Base-by-base conservation (phyloP, 2,797 vertebrate species). In the Mus caroli region DNA sequence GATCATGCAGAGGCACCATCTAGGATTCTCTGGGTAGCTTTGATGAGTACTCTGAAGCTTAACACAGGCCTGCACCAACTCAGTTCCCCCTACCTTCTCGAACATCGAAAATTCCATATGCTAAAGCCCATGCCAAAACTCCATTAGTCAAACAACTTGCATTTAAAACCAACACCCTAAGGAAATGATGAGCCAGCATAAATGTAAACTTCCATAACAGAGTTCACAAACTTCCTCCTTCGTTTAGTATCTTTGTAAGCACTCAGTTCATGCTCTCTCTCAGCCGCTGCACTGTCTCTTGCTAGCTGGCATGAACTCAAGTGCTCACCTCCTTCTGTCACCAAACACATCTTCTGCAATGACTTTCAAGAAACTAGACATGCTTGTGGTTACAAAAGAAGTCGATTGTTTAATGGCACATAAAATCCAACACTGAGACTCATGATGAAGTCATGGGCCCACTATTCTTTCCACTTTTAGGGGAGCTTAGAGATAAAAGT, bases 131-230 rank as follows among this genome's bases (percentile, higher is more conserved):
- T 31, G 31, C 77, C 92, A 96, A 88, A 43, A 62, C 52, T 90
- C 60, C 73, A 90, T 60, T 88, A 86, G 77, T 84, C 73, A 75
- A 69, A 52, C 54, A 95, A 88, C 54, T 83, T 91, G 82, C 34
- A 78, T 67, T 96, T 26, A 78, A 95, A 96, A 95, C 10, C n/a
- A 84, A 87, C 24, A 76, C 75, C 46, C 69, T 88, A 90, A 69
- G 92, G 78, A 82, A 88, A 67, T 85, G 58, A 69, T 9, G 31
- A 94, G 31, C 8, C 58, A 69, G n/a, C 88, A 54, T 85, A 88
- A 88, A 89, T 50, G 43, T 87, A 62, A 86, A 75, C 43, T 71
- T 43, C 56, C 26, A 50, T 13, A 10, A 58, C 85, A 52, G n/a
- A 88, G 34, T 82, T 80, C n/a, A 92, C 73, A 67, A 93, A 93